A percentile compares a stretch with the other conserved stretches of the same genome.
These are phyloP conservation scores for Troides aeacus DNA, from an alignment of 2,888 invertebrate species.

Conservation along the genomic window DNA sequence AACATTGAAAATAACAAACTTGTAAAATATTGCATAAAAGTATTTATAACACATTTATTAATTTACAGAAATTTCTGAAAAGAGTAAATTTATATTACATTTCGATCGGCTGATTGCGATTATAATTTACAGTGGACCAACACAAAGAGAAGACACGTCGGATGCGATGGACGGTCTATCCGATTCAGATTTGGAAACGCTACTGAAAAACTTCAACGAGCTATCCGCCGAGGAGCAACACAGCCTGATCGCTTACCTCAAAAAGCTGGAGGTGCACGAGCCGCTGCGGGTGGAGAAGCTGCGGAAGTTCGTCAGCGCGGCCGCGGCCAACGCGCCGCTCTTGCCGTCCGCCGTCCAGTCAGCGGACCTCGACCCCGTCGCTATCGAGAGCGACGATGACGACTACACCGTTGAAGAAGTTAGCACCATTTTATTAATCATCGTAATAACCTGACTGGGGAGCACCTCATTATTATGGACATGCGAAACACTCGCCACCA, in stretches of 20 bases:
- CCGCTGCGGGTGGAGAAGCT: constrained; percentile 88
- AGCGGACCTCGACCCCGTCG: constrained; percentile 36
- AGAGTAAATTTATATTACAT: background rate
- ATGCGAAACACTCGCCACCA: too few species aligned
- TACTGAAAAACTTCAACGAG: constrained; percentile 88
- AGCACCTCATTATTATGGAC: too few species aligned
- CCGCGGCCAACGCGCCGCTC: constrained; percentile 39
- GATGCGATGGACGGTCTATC: constrained; percentile 86
- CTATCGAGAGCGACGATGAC: constrained; percentile 84
- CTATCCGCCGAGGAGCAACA: constrained; percentile 90
- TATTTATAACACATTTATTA: too few species aligned
- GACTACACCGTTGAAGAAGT: constrained; percentile 92
- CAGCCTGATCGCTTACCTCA: constrained; percentile 88
- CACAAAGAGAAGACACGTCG: constrained; percentile 48
- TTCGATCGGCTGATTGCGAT: background rate
- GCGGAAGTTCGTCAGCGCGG: constrained; percentile 85
- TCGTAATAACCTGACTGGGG: too few species aligned
- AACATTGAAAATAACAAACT: too few species aligned
- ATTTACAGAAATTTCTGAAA: too few species aligned
- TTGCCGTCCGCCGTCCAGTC: constrained; percentile 36
- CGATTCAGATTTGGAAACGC: constrained; percentile 88
- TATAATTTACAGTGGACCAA: constrained; percentile 40
- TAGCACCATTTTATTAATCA: constrained; percentile 20
- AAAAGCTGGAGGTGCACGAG: constrained; percentile 88
- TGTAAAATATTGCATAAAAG: too few species aligned